Conservation (phyloP, 2,113 vertebrate genomes). For the Neolamprologus toae region DNA sequence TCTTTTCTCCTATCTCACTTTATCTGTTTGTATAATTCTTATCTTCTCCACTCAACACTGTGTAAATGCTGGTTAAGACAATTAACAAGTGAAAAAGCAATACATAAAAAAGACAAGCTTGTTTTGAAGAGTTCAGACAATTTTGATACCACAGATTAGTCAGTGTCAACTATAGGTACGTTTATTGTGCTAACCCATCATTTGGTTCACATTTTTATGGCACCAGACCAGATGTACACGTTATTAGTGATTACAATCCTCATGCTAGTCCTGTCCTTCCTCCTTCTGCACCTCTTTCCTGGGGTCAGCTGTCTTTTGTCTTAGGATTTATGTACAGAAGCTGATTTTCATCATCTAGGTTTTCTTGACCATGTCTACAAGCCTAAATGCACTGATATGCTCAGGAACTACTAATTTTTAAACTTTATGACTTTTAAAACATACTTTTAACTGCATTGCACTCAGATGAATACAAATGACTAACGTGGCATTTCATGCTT, state of each 20-base stretch:
- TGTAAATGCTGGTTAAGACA: not conserved
- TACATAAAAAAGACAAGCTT: not conserved
- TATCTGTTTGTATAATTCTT: not conserved
- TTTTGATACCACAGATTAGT: not conserved
- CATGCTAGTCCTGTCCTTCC: not conserved
- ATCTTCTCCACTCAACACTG: not conserved
- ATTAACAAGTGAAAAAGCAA: not conserved
- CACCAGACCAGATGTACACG: not conserved
- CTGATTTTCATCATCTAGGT: not conserved
- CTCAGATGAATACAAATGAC: not conserved
- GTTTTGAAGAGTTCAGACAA: not conserved
- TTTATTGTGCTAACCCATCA: not conserved
- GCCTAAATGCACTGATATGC: not conserved
- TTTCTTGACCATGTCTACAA: not conserved
- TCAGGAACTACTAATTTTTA: not conserved
- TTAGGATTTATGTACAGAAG: not conserved
- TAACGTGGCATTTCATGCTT: not conserved
- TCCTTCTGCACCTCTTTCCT: not conserved
- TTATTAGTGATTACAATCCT: not conserved
- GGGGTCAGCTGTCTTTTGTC: not conserved
- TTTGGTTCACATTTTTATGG: conserved; percentile 2
- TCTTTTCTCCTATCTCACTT: not conserved
- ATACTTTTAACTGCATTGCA: not conserved
- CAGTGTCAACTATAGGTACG: no score
- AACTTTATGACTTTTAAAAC: not conserved